A percentile compares a stretch with the other conserved stretches of the same genome.
Evolutionary conservation across 1,140 invertebrate species (phyloP).

Genomic region (Orchesella cincta): DNA sequence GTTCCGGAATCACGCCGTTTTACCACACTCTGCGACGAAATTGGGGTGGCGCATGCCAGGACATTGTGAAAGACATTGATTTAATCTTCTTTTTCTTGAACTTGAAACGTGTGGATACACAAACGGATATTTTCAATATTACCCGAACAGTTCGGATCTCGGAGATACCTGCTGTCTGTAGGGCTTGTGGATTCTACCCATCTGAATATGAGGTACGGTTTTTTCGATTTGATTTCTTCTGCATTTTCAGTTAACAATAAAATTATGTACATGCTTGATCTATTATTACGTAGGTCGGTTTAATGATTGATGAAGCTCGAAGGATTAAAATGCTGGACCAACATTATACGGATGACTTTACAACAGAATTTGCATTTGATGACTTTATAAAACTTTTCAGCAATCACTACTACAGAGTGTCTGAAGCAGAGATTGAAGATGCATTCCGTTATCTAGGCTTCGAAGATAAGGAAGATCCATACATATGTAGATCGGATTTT

Average conservation of each 20-base stretch:
- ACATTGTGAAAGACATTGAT: conserved; percentile 26
- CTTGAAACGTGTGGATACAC: conserved; percentile 68
- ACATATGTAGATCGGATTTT: conserved; percentile 34
- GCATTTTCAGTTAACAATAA: not conserved
- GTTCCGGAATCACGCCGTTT: conserved; percentile 58
- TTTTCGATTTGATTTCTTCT: not conserved
- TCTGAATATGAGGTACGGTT: conserved; percentile 67
- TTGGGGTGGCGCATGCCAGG: conserved; percentile 54
- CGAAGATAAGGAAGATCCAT: conserved; percentile 45
- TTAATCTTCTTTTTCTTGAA: conserved; percentile 69
- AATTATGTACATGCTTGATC: not conserved
- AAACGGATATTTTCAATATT: conserved; percentile 61
- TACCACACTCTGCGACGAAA: conserved; percentile 56
- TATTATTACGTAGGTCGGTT: conserved; percentile 62
- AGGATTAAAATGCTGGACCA: not conserved
- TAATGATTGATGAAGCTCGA: conserved; percentile 67
- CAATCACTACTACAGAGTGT: conserved; percentile 65
- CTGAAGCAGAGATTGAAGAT: conserved; percentile 51
- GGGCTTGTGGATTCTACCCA: conserved; percentile 72
- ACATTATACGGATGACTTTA: conserved; percentile 9
- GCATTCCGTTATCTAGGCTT: conserved; percentile 42
- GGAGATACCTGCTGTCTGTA: conserved; percentile 70
- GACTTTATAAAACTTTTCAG: conserved; percentile 72
- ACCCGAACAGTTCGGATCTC: conserved; percentile 63
- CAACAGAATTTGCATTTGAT: conserved; percentile 64